These are phyloP conservation scores for Aporophyla lueneburgensis DNA, from an alignment of 2,888 invertebrate genomes.

Conservation along the genomic window DNA sequence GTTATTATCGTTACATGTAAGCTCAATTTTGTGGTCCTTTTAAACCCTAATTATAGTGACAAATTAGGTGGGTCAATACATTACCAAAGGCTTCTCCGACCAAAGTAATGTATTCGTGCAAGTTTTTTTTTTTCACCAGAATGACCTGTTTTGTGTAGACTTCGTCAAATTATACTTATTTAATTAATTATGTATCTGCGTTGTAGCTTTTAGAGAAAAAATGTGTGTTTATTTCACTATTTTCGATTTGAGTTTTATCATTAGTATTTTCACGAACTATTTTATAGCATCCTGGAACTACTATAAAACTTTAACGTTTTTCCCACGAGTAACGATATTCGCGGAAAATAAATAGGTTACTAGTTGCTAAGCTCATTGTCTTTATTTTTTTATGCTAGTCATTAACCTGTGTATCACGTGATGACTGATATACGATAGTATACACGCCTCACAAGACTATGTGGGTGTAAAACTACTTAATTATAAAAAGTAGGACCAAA, in stretches of 20 bases:
- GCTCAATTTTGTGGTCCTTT: not conserved
- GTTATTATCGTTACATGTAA: not conserved
- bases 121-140: not conserved
- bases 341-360: slow-evolving; percentile 41
- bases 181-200: not conserved
- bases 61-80: not conserved
- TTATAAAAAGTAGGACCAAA: slow-evolving; percentile 14
- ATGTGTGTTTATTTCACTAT: not conserved
- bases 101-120: not conserved
- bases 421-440: slow-evolving; percentile 6
- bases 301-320: slow-evolving; percentile 10
- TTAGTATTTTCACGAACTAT: slow-evolving; percentile 4
- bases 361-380: slow-evolving; percentile 20
- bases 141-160: not conserved
- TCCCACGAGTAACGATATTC: slow-evolving; percentile 4
- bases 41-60: not conserved
- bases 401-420: slow-evolving; percentile 17
- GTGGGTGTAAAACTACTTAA: slow-evolving; percentile 18
- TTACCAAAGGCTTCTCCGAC: not conserved
- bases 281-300: slow-evolving; percentile 4
- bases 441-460: not conserved
- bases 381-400: slow-evolving; percentile 26
- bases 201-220: not conserved
- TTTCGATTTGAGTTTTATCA: not conserved
- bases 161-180: not conserved